Conservation (phyloP, 2,113 vertebrate species). For the Neotoma lepida region DNA sequence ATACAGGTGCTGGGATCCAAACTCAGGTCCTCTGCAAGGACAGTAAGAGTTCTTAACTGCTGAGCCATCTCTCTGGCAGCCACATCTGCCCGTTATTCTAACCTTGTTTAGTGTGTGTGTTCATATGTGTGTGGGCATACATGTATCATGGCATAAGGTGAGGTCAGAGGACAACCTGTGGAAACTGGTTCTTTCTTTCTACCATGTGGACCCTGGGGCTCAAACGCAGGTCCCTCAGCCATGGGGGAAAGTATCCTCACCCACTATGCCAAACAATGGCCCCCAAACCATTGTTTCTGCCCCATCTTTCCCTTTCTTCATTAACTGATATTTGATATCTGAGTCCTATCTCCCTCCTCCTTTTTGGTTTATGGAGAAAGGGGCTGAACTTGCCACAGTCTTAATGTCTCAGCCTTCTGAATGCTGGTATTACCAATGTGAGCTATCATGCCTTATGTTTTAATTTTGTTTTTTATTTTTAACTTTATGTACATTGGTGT, state of each 20-base stretch:
- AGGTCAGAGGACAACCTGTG: background rate
- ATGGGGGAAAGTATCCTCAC: background rate
- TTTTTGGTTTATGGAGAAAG: background rate
- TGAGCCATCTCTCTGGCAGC: background rate
- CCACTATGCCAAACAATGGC: background rate
- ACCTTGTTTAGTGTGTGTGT: too few relatives aligned
- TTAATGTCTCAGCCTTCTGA: background rate
- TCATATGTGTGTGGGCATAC: background rate
- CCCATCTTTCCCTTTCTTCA: background rate
- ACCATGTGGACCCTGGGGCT: background rate
- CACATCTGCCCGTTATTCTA: background rate
- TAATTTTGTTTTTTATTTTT: background rate
- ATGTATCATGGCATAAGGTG: background rate
- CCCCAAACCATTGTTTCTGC: background rate
- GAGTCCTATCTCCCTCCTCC: background rate
- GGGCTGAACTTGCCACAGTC: background rate
- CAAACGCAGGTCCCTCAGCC: background rate
- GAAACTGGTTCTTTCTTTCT: background rate
- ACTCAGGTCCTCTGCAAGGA: background rate
- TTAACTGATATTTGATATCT: background rate
- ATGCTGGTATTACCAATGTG: background rate
- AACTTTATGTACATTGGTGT: too few relatives aligned
- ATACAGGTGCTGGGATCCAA: background rate
- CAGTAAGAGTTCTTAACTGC: background rate
- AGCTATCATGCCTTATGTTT: background rate